Evolutionary conservation across 2,797 vertebrate genomes (phyloP), one percentile per base, ranked within the genome.

Genomic region (Fistularia tabacaria): DNA sequence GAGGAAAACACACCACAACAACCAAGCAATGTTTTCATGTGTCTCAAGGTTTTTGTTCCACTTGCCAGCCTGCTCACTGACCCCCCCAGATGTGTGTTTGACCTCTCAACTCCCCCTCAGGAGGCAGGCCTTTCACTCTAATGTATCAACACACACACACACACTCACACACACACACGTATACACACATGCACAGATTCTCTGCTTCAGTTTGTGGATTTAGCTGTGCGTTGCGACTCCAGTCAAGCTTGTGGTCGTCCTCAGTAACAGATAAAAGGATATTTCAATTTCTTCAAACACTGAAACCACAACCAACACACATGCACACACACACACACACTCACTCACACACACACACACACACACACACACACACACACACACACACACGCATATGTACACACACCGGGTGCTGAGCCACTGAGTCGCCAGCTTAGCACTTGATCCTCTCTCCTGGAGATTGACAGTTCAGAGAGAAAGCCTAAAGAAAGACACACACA

Each of bases 81-180:
- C 25, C 90, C 91, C 91, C 59, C 57, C 71, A 68, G 79, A 66
- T 66, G 78, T 85, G 85, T 89, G 76, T 89, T 92, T 94, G 92
- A 91, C 92, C 92, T 90, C 79, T 91, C 87, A 93, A 90, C 89
- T 82, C 79, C 82, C 88, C 84, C 88, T 83, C 83, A 86, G 63
- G 76, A 80, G 71, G 69, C 54, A 60, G 37, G 51, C 59, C 14
- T 49, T 45, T 40, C 39, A 54, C 66, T 59, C 51, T 49, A 25
- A 55, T 71, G 61, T 60, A 76, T 74, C 77, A 80, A 64, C 49
- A 42, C 47, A 50, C 46, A 54, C 46, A 62, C 3, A 68, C 37
- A 53, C 25, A 45, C 59, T 15, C 14, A 14, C 38, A 14, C 37
- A 14, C 37, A 52, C 5, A 25, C 25, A 25, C 25, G 5, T 5